Conservation (phyloP, 2,888 invertebrate genomes). For the Dromius quadrimaculatus region DNA sequence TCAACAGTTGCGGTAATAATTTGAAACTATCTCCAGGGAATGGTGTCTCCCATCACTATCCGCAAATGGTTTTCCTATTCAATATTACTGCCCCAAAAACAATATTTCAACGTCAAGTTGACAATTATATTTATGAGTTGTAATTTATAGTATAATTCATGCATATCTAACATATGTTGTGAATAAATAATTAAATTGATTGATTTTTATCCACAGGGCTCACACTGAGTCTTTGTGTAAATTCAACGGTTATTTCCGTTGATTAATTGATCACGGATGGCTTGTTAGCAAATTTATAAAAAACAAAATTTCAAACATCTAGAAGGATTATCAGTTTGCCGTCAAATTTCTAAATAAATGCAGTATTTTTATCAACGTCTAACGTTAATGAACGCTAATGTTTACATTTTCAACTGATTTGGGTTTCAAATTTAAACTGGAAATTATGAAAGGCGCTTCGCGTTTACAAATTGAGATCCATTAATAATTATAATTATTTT, state of each 20-base stretch:
- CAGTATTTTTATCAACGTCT: conserved; percentile 42
- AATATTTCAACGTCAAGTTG: conserved; percentile 37
- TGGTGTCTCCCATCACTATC: too few species aligned
- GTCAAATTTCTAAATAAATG: conserved; percentile 37
- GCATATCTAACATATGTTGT: conserved; percentile 39
- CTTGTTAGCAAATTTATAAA: conserved; percentile 36
- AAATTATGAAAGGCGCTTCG: conserved; percentile 14
- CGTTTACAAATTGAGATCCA: conserved; percentile 11
- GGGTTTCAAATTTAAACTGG: conserved; percentile 16
- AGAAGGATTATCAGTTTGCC: conserved; percentile 28
- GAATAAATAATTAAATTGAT: conserved; percentile 40
- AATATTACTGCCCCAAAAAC: conserved; percentile 8
- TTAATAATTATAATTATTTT: conserved; percentile 15
- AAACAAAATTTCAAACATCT: conserved; percentile 26
- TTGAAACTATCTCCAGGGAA: too few species aligned
- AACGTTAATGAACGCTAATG: conserved; percentile 29
- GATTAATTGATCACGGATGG: conserved; percentile 41
- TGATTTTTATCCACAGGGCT: conserved; percentile 30
- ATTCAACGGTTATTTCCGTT: conserved; percentile 24
- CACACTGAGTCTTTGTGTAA: conserved; percentile 36
- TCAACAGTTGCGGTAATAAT: too few species aligned
- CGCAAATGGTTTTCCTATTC: conserved; percentile 17
- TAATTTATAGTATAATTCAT: conserved; percentile 37
- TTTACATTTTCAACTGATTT: conserved; percentile 15
- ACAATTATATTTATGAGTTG: conserved; percentile 34